Base-by-base conservation (phyloP, 2,113 vertebrate genomes). In the Sorex fumeus region DNA sequence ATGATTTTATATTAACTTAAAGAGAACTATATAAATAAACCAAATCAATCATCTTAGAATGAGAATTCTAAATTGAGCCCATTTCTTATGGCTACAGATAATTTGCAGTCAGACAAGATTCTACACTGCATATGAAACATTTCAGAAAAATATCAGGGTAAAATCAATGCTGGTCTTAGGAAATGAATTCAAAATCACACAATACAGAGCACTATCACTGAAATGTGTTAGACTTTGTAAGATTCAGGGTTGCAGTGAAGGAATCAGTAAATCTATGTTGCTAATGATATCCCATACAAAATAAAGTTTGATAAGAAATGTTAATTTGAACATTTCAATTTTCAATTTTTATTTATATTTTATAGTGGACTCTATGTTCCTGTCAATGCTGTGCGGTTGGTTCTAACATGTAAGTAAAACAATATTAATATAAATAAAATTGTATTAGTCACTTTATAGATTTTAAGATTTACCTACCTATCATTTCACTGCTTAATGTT, bases 401-500 rank as follows among this genome's bases (percentile, higher is more conserved):
- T 50, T 80, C 12, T 79, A 36, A 71, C 27, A 90, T 34, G 3
- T 57, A 77, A 87, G 19, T 28, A 5, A 57, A 78, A 85, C 72
- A 79, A 43, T 82, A 50, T n/a, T 77, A 40, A 69, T 64, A 71
- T 57, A 53, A 11, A 1, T 84, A 15, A 69, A 69, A 90, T 9
- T 11, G 45, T 79, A 19, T 50, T 10, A 50, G 2, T 16, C 30
- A 87, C 72, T 76, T 72, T 62, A 87, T n/a, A 81, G 45, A 9
- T 78, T 93, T 77, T n/a, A 76, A 50, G 23, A 34, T 84, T 67
- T 66, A 95, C 50, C 67, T 77, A 93, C 74, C 77, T 93, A 0
- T 90, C 81, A 34, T 81, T 89, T 84, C 40, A 69, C 32, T 90
- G 85, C 69, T 93, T 69, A 81, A 60, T 84, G 60, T 11, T 64